Percentiles rank a stretch among this genome's conserved stretches.
Evolutionary conservation across 2,113 vertebrate species (phyloP).

Genomic region (Hystrix brachyura): DNA sequence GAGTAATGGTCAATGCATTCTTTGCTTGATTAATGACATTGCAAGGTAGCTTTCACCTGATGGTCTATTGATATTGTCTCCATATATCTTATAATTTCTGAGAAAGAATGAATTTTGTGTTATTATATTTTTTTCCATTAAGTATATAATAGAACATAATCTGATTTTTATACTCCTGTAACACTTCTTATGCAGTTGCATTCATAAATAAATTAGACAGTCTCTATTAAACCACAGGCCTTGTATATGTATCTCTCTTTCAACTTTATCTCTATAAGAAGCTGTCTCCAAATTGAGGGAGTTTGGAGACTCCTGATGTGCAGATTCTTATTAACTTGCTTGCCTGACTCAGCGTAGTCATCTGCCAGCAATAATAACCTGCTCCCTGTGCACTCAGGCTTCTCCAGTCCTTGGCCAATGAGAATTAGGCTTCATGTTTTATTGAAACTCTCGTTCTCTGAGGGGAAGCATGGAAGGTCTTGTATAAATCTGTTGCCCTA

Average conservation of each 20-base stretch:
- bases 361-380: conserved; percentile 55
- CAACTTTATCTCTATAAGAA: conserved; percentile 38
- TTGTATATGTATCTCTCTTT: conserved; percentile 15
- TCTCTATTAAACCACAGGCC: conserved; percentile 33
- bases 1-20: conserved; percentile 10
- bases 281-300: conserved; percentile 54
- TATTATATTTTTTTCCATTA: conserved; percentile 61
- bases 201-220: conserved; percentile 66
- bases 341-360: conserved; percentile 47
- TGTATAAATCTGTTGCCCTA: neutral
- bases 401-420: neutral
- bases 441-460: conserved; percentile 8
- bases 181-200: conserved; percentile 23
- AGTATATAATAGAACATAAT: conserved; percentile 45
- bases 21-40: conserved; percentile 62
- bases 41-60: neutral
- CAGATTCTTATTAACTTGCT: conserved; percentile 56
- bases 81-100: neutral
- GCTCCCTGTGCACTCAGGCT: neutral
- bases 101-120: conserved; percentile 50
- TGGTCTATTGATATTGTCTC: neutral
- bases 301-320: conserved; percentile 59
- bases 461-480: neutral
- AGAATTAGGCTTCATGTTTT: conserved; percentile 17
- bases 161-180: conserved; percentile 42